Base-by-base conservation (phyloP, 1,140 invertebrate species). In the Bacillus rossius region DNA sequence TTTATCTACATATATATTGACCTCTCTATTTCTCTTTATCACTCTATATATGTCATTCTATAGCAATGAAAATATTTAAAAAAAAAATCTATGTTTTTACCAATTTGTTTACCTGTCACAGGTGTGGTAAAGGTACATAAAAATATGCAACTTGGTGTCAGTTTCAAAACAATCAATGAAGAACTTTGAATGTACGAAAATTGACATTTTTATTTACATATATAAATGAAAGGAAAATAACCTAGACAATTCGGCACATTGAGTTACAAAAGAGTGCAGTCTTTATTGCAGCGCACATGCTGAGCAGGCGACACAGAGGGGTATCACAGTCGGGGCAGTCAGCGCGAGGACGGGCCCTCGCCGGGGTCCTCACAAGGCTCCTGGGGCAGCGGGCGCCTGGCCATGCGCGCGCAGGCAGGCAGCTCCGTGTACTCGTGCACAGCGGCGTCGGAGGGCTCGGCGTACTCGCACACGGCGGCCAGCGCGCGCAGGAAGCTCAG, bases 401-500 rank as follows among this genome's bases (percentile, higher is more conserved):
- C 78, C 81, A 85, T 84, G 41, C 58, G 16, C 53, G 77, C 78
- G 41, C 58, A 19, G 54, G 77, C 78, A 23, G 79, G 75, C 51
- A 87, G 74, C 70, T 89, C 86, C 1, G 86, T 84, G 69, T 90
- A 90, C 23, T 88, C 71, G 72, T 89, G 86, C 1, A 84, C 73
- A 16, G n/a, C 41, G 17, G 59, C 47, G 42, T 61, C 59, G 23
- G 55, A 38, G 1, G 86, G 85, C 64, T 88, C 85, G 17, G 85
- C 83, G 70, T 89, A 89, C 61, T 88, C 86, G 60, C 82, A 80
- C 1, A 82, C 40, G 79, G 76, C 26, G 38, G 17, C 23, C 1
- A 77, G 59, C 0, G 67, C 65, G 48, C 74, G 73, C 0, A 77
- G 61, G 47, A 78, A 78, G 56, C 65, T 76, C 22, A 72, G 62